Evolutionary conservation across 2,113 vertebrate genomes (phyloP).

Genomic region (Puntigrus tetrazona): DNA sequence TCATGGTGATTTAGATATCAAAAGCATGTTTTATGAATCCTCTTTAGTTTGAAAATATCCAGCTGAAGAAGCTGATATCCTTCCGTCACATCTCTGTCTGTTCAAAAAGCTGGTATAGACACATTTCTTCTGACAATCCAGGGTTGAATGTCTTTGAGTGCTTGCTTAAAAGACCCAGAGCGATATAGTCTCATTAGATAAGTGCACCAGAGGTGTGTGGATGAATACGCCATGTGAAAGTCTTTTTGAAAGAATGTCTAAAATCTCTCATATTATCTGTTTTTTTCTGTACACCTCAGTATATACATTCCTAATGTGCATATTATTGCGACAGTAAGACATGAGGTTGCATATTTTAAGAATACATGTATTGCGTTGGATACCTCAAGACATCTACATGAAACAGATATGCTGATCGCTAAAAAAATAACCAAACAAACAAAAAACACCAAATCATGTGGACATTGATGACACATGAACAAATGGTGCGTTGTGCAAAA

Average conservation of each 20-base stretch:
- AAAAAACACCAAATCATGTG: neutral
- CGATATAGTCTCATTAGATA: neutral
- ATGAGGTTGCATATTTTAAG: slow-evolving; percentile 77
- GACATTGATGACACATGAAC: slow-evolving; percentile 28
- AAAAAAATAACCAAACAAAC: too few relatives aligned
- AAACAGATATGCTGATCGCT: neutral
- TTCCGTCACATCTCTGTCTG: neutral
- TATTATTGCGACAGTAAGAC: slow-evolving; percentile 77
- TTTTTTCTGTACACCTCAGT: slow-evolving; percentile 26
- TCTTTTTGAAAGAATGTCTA: slow-evolving; percentile 11
- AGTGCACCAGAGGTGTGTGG: slow-evolving; percentile 15
- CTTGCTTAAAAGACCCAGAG: neutral
- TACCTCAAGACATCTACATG: slow-evolving; percentile 69
- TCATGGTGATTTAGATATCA: neutral
- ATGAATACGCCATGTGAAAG: neutral
- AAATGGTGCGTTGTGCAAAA: slow-evolving; percentile 21
- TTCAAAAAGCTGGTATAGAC: slow-evolving; percentile 30
- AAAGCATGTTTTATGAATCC: neutral
- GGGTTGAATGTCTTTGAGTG: slow-evolving; percentile 8
- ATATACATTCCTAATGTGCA: slow-evolving; percentile 67
- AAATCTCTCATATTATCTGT: slow-evolving; percentile 1
- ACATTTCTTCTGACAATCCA: neutral
- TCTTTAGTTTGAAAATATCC: slow-evolving; percentile 31
- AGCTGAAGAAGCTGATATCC: slow-evolving; percentile 14
- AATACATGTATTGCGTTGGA: slow-evolving; percentile 70